Evolutionary conservation across 2,797 vertebrate species (phyloP).

Genomic region (Dendrocincla fuliginosa): DNA sequence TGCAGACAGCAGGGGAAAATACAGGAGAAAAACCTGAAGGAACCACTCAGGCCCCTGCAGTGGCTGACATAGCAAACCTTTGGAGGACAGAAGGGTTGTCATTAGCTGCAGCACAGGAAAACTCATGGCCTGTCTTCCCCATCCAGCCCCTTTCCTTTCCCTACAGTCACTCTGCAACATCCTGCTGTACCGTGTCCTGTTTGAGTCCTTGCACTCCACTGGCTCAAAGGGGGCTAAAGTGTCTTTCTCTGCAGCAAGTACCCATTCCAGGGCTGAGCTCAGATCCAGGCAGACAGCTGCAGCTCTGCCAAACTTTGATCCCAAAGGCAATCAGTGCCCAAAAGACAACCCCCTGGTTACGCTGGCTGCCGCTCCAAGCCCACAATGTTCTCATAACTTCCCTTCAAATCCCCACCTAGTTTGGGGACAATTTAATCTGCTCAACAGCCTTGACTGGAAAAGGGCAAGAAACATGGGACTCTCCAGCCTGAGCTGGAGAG

Average conservation of each 20-base stretch:
- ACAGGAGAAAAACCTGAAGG: background rate
- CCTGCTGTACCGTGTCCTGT: fast-evolving
- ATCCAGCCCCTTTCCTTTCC: background rate
- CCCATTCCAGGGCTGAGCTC: background rate
- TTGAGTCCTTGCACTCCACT: background rate
- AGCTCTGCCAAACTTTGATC: background rate
- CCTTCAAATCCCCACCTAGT: background rate
- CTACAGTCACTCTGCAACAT: background rate
- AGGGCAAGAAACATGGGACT: background rate
- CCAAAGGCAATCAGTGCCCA: background rate
- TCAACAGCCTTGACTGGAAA: background rate
- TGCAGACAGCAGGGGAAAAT: background rate
- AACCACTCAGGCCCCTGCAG: background rate
- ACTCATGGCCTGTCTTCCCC: background rate
- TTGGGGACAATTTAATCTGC: background rate
- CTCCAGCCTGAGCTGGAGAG: background rate
- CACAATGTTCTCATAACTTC: background rate
- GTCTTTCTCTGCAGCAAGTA: background rate
- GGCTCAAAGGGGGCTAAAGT: background rate
- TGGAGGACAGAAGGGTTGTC: background rate
- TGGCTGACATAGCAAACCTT: background rate
- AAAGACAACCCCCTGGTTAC: background rate
- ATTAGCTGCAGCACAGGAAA: background rate
- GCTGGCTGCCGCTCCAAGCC: background rate
- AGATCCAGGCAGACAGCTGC: background rate